phyloP scores from a whole-genome alignment of 2,797 vertebrate genomes.

The Lepilemur ruficaudatus region DNA sequence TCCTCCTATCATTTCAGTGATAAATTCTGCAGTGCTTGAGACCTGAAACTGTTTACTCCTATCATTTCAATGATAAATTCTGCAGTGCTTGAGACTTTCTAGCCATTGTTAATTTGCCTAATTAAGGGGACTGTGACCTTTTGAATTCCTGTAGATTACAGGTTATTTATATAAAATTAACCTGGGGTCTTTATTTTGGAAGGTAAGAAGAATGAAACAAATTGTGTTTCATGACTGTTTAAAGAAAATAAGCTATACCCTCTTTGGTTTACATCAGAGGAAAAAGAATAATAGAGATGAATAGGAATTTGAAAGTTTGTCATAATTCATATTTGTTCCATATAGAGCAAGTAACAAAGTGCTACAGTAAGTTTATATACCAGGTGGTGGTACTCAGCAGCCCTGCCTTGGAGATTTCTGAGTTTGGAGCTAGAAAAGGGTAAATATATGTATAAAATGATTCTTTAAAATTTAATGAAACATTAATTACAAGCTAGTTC shows the following conservation, averaged over 20 bases:
- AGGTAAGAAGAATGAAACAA: not conserved
- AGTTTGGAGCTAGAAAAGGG: slow-evolving; percentile 21
- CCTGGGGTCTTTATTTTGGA: not conserved
- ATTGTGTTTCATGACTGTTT: not conserved
- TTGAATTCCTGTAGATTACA: slow-evolving; percentile 47
- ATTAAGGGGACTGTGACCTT: not conserved
- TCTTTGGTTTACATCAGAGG: slow-evolving; percentile 10
- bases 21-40: not conserved
- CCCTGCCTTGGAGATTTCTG: not conserved
- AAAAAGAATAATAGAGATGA: slow-evolving; percentile 2
- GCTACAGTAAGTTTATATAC: not conserved
- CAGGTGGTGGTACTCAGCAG: not conserved
- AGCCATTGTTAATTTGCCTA: not conserved
- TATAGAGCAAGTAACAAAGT: slow-evolving; percentile 10
- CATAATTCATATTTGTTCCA: not conserved
- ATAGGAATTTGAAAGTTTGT: not conserved
- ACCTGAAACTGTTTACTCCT: not conserved
- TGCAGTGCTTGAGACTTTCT: slow-evolving; percentile 1
- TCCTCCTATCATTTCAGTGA: not conserved
- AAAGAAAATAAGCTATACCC: not conserved
- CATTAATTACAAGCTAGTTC: not conserved
- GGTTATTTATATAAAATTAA: slow-evolving; percentile 34
- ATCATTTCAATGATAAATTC: not conserved
- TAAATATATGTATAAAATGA: not conserved
- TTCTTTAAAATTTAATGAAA: slow-evolving; percentile 10